Percentiles rank a stretch among this genome's conserved stretches.
phyloP scores from a whole-genome alignment of 2,113 vertebrate species.

The Telmatochromis sp. region DNA sequence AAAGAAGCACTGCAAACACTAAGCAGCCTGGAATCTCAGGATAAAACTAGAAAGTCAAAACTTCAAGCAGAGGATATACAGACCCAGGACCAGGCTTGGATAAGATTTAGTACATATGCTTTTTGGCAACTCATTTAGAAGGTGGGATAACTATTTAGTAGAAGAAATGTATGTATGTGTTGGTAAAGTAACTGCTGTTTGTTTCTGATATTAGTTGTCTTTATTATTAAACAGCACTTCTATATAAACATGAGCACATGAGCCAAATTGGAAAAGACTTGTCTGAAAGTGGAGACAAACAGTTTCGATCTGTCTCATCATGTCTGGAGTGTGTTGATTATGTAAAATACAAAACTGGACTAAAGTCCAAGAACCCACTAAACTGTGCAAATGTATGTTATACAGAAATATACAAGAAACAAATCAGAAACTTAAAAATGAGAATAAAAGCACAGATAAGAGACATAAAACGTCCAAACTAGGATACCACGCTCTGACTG shows the following conservation, averaged over 20 bases:
- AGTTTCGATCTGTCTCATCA: rapidly evolving
- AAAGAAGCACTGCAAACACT: not conserved
- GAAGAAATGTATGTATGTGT: not conserved
- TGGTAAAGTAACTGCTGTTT: not conserved
- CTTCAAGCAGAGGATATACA: not conserved
- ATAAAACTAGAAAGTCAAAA: not conserved
- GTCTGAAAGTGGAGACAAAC: not conserved
- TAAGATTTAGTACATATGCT: not conserved
- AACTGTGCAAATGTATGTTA: not conserved
- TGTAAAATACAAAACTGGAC: not conserved
- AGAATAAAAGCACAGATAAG: not conserved
- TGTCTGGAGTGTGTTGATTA: not conserved
- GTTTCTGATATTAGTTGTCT: not conserved
- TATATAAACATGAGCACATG: not conserved
- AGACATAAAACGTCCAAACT: not conserved
- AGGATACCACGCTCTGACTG: rapidly evolving
- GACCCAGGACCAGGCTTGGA: not conserved
- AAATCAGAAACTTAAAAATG: rapidly evolving
- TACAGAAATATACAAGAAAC: not conserved
- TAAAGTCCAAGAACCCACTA: rapidly evolving
- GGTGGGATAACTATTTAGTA: not conserved
- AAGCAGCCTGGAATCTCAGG: not conserved
- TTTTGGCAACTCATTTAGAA: not conserved
- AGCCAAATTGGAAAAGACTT: rapidly evolving
- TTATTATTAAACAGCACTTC: not conserved